Evolutionary conservation across 2,888 invertebrate species (phyloP), one percentile per base, ranked within the genome.

Genomic region (Drosophila nigritarsus): DNA sequence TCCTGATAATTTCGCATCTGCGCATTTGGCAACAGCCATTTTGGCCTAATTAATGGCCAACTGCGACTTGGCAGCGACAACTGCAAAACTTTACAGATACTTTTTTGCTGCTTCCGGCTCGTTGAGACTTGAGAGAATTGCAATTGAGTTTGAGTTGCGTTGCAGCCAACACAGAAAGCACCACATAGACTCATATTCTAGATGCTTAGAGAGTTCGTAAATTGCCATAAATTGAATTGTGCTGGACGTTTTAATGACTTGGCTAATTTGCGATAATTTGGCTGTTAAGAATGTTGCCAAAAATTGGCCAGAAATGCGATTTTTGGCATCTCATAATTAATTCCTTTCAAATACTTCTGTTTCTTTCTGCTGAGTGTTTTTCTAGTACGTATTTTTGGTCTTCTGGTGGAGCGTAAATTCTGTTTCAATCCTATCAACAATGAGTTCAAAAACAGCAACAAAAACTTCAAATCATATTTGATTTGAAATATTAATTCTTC

Each of bases 1-100:
- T 60, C 65, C 67, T 67, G 78, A 87, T 76, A 75, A 80, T 82
- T 87, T 82, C 51, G 55, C 72, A 86, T 49, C 55, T 58, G 71
- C 27, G 51, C 48, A 73, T 45, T 65, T 48, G 63, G 55, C 64
- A 54, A 54, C 65, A 74, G 60, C 54, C 62, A 61, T 78, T 78
- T 69, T 69, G 65, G 80, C 66, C 73, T 53, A 71, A 82, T 82
- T 82, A 84, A 78, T 78, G 70, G 64, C 67, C 65, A 75, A 66
- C 56, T 71, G 63, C 69, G 72, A 78, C 62, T 60, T 69, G 71
- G 68, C 55, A 68, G 53, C 58, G 48, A 55, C 73, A 83, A 69
- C 64, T 74, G 77, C 58, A 45, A 20, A 36, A 71, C 63, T 62
- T 78, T 30, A 29, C 63, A 60, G 40, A 42, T 65, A 59, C 59